A percentile compares a stretch with the other conserved stretches of the same genome.
Evolutionary conservation across 2,797 vertebrate genomes (phyloP).

Genomic region (Buceros bicornis): DNA sequence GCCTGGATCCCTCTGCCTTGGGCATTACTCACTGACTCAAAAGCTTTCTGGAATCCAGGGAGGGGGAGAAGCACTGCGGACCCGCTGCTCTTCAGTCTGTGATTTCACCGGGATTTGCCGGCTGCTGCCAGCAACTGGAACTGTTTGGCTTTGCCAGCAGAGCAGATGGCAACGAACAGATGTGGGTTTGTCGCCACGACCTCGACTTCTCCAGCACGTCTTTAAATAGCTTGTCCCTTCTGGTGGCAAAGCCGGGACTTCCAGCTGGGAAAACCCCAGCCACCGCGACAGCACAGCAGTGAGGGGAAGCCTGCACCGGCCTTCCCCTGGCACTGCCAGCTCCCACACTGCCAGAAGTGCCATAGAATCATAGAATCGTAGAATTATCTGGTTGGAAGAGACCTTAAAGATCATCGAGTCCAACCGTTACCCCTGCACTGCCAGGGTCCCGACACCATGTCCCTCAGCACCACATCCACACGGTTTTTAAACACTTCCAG

Average conservation of each 20-base stretch:
- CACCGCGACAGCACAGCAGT: not conserved
- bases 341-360: not conserved
- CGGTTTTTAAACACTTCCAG: too few species aligned
- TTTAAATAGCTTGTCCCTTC: not conserved
- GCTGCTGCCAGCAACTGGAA: not conserved
- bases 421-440: too few species aligned
- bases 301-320: not conserved
- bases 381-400: too few species aligned
- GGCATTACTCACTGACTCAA: not conserved
- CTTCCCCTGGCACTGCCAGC: not conserved
- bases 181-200: not conserved
- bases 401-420: too few species aligned
- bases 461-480: too few species aligned
- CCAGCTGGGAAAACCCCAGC: not conserved
- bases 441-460: too few species aligned
- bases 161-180: not conserved
- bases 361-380: too few species aligned
- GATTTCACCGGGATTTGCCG: accelerated
- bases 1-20: not conserved
- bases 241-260: not conserved
- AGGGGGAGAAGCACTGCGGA: not conserved
- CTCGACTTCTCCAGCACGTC: not conserved
- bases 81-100: not conserved
- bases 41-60: not conserved
- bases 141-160: not conserved